Evolutionary conservation across 2,113 vertebrate species (phyloP).

Genomic region (Mesoclemmys tuberculata): DNA sequence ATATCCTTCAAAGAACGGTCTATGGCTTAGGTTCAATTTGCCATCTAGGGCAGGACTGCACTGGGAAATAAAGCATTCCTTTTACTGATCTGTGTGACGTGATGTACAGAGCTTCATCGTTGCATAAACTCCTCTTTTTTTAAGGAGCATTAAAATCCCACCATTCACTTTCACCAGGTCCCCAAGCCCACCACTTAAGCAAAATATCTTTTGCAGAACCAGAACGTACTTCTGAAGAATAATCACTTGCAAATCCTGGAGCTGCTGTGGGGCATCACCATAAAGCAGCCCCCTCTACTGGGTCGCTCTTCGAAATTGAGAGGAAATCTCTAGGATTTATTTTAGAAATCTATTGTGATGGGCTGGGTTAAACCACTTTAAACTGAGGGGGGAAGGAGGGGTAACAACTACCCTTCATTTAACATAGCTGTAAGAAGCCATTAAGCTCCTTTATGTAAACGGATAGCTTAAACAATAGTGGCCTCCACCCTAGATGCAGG

Average conservation of each 20-base stretch:
- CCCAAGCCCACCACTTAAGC: constrained; percentile 28
- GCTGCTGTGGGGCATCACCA: constrained; percentile 20
- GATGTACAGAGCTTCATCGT: not conserved
- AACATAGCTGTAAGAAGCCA: not conserved
- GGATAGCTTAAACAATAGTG: not conserved
- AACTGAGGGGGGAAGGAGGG: not conserved
- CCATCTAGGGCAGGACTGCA: not conserved
- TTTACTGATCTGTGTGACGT: not conserved
- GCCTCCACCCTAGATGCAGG: not conserved
- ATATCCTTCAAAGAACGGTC: not conserved
- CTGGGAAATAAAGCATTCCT: not conserved
- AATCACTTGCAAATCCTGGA: constrained; percentile 42
- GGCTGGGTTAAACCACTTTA: not conserved
- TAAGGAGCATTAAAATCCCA: constrained; percentile 26
- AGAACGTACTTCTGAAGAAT: constrained; percentile 45
- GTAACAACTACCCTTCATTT: not conserved
- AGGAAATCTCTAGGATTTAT: not conserved
- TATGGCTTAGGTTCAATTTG: not conserved
- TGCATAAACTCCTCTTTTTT: not conserved
- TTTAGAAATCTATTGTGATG: not conserved
- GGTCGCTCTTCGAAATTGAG: constrained; percentile 10
- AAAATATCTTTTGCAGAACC: constrained; percentile 36
- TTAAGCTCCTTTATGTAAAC: not conserved
- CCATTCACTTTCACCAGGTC: constrained; percentile 27
- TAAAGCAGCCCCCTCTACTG: constrained; percentile 12